Percentiles rank a stretch among this genome's conserved stretches.
Conservation (phyloP, 2,113 vertebrate species). For the Corapipo altera region DNA sequence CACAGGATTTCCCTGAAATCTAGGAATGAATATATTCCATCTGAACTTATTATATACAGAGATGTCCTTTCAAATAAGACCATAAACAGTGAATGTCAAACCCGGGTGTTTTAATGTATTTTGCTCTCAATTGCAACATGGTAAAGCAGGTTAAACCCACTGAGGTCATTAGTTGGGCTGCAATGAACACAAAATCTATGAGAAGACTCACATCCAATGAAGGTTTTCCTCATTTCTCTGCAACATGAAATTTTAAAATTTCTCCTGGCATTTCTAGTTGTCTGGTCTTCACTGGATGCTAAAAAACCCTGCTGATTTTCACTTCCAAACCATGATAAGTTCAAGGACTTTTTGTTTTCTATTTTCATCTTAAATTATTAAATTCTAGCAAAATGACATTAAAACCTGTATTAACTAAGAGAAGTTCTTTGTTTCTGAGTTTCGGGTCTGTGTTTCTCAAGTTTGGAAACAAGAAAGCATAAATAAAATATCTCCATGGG, state of each 20-base stretch:
- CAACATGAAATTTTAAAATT: not conserved
- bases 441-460: constrained; percentile 13
- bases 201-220: not conserved
- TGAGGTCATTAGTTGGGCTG: not conserved
- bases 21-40: rapidly evolving
- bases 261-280: not conserved
- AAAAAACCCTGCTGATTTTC: not conserved
- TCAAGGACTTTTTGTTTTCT: not conserved
- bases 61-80: not conserved
- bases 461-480: constrained; percentile 4
- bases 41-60: rapidly evolving
- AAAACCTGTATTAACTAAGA: not conserved
- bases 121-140: not conserved
- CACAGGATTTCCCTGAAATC: not conserved
- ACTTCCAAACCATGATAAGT: not conserved
- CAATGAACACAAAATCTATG: not conserved
- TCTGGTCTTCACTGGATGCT: not conserved
- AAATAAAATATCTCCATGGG: constrained; percentile 46
- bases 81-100: not conserved
- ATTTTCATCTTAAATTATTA: not conserved
- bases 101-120: rapidly evolving
- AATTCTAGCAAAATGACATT: not conserved
- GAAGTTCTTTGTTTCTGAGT: not conserved
- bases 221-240: not conserved
- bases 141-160: not conserved